Base-by-base conservation (phyloP, 2,888 invertebrate genomes). In the Scrobipalpa atriplicella region DNA sequence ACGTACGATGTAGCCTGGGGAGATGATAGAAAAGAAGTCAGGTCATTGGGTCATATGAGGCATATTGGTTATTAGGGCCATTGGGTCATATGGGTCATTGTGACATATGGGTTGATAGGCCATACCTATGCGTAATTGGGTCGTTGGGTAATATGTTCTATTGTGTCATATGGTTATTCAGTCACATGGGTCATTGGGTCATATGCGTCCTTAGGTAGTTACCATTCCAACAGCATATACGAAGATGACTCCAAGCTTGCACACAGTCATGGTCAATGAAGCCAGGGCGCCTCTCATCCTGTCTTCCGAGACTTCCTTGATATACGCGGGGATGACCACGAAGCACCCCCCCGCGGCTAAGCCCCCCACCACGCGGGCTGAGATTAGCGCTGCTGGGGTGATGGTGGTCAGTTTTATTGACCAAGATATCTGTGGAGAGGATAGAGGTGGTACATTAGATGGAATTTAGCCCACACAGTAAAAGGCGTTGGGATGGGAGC, bases 191-290 rank as follows among this genome's bases (percentile, higher is more conserved):
- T 29, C 29, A 29, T 29, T 29, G 29, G 29, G 29, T 29, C 2
- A 29, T 29, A 29, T n/a, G n/a, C 38, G 38, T 7, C 8, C 8
- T 38, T 38, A 10, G 8, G 11, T n/a, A 54, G 0, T 41, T 9
- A 73, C 62, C 83, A 86, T 84, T 0, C 87, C 87, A 0, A 86
- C 68, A 0, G 80, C 80, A 58, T 89, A 89, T 29, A 88, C 89
- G 63, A 86, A 86, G 19, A 89, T 86, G 1, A 89, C 88, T 0
- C 89, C 89, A 0, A 89, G 71, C 68, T 89, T 88, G 72, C 87
- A 87, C 1, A 87, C 71, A 5, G 87, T 86, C 88, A 89, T 88
- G 0, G 81, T 85, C 2, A 89, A 71, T 0, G 88, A 85, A 0
- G 82, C 85, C 0, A 89, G 68, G 0, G 87, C 84, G 0, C 88